A percentile compares a stretch with the other conserved stretches of the same genome.
Conservation (phyloP, 2,888 invertebrate genomes). For the Agelastica alni region DNA sequence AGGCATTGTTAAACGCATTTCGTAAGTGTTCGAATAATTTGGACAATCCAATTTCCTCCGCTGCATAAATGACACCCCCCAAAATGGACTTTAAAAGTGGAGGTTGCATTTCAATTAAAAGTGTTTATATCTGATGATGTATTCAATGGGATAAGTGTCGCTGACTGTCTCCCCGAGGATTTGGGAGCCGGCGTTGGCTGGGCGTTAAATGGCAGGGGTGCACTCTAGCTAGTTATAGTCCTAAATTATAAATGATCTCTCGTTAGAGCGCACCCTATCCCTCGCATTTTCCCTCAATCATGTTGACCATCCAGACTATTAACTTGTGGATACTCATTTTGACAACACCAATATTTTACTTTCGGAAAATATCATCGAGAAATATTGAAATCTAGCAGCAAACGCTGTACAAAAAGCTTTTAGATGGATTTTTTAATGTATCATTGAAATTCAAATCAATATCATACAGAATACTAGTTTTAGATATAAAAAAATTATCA, state of each 20-base stretch:
- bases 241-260: conserved; percentile 38
- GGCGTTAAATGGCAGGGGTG: conserved; percentile 46
- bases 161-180: conserved; percentile 30
- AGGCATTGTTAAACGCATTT: no score
- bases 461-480: no score
- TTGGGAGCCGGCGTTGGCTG: conserved; percentile 33
- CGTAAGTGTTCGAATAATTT: no score
- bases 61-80: no score
- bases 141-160: conserved; percentile 32
- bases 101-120: conserved; percentile 42
- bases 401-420: no score
- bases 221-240: conserved; percentile 46
- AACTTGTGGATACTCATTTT: conserved; percentile 1
- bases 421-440: no score
- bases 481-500: no score
- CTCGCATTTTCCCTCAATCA: conserved; percentile 6
- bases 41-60: no score
- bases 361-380: background rate
- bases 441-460: no score
- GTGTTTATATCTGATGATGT: conserved; percentile 44
- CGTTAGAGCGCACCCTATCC: conserved; percentile 1
- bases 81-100: conserved; percentile 30
- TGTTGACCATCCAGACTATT: conserved; percentile 1
- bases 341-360: background rate
- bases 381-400: no score